Conservation (phyloP, 2,888 invertebrate genomes). For the Hypomecis punctinalis region DNA sequence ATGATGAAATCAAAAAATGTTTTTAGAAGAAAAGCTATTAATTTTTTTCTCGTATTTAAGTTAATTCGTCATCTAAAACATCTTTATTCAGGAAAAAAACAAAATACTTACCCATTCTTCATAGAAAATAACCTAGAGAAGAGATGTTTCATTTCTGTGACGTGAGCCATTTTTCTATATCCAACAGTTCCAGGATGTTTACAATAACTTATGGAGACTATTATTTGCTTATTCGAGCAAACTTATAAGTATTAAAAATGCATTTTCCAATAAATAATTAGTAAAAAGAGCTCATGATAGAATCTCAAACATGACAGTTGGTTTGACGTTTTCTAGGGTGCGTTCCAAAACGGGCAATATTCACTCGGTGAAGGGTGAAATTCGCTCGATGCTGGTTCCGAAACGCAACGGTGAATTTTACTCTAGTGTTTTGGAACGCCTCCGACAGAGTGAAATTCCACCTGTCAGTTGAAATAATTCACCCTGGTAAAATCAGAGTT, state of each 20-base stretch:
- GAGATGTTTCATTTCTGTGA: conserved; percentile 75
- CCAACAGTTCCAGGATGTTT: neutral
- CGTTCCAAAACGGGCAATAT: too few species aligned
- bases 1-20: conserved; percentile 26
- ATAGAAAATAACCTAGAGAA: conserved; percentile 79
- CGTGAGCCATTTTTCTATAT: conserved; percentile 69
- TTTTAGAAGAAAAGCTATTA: neutral
- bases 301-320: neutral
- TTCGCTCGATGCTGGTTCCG: too few species aligned
- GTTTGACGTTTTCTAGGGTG: too few species aligned
- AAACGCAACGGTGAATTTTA: too few species aligned
- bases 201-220: neutral
- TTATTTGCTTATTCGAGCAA: neutral
- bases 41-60: neutral
- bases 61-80: neutral
- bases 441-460: too few species aligned
- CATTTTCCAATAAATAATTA: conserved; percentile 26
- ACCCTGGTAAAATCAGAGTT: too few species aligned
- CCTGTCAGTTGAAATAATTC: too few species aligned
- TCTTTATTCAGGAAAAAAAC: conserved; percentile 3
- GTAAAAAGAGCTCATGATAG: neutral
- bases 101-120: conserved; percentile 74
- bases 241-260: conserved; percentile 26
- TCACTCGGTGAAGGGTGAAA: too few species aligned
- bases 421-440: too few species aligned